phyloP scores from a whole-genome alignment of 2,797 vertebrate species.

The Mallotus villosus region DNA sequence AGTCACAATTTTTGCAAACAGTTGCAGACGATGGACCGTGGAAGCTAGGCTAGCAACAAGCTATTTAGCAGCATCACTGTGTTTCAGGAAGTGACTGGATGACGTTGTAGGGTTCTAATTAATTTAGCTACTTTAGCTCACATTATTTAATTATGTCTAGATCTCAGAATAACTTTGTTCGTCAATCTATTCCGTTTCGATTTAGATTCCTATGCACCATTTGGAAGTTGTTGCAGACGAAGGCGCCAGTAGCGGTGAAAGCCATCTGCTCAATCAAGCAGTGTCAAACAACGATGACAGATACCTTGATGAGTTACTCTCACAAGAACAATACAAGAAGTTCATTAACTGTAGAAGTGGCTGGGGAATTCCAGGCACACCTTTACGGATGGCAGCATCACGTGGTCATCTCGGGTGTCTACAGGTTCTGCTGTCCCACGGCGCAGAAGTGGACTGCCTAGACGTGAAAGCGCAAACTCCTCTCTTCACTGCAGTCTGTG shows the following conservation, averaged over 20 bases:
- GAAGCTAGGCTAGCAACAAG: neutral
- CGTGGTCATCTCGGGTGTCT: slow-evolving; percentile 80
- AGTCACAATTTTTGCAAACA: neutral
- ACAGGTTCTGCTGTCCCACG: slow-evolving; percentile 83
- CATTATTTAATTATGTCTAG: too few relatives aligned
- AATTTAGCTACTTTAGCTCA: neutral
- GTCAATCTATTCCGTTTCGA: neutral
- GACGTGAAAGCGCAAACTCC: slow-evolving; percentile 94
- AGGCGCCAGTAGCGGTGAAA: slow-evolving; percentile 66
- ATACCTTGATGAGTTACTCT: slow-evolving; percentile 78
- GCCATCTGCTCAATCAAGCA: slow-evolving; percentile 77
- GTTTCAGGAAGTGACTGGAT: too few relatives aligned
- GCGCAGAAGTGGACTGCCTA: slow-evolving; percentile 85
- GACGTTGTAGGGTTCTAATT: neutral
- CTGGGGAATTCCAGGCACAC: slow-evolving; percentile 88
- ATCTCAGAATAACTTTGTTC: neutral
- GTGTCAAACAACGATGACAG: slow-evolving; percentile 78
- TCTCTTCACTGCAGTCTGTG: slow-evolving; percentile 86
- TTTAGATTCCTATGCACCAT: slow-evolving; percentile 77
- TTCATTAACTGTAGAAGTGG: slow-evolving; percentile 86
- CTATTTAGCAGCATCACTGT: too few relatives aligned
- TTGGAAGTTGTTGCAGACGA: slow-evolving; percentile 74
- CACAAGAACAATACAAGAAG: slow-evolving; percentile 82
- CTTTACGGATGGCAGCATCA: slow-evolving; percentile 83
- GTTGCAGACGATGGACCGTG: neutral